phyloP scores from a whole-genome alignment of 2,113 vertebrate genomes.

The Diadophis punctatus region DNA sequence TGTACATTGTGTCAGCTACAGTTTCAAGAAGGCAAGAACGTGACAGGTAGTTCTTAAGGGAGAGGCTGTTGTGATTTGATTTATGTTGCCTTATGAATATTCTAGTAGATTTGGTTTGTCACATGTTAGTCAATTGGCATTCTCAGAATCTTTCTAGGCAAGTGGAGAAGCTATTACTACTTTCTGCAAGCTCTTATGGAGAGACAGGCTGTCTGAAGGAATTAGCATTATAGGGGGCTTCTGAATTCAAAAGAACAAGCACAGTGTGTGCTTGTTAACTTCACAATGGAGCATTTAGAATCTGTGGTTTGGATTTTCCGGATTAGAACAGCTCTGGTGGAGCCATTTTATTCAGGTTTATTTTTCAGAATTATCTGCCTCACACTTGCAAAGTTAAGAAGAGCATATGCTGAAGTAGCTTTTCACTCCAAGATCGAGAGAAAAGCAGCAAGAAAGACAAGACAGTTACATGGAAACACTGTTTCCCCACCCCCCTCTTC shows the following conservation, averaged over 20 bases:
- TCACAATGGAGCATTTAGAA: conserved; percentile 16
- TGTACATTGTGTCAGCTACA: not conserved
- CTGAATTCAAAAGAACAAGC: conserved; percentile 20
- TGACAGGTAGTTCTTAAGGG: conserved; percentile 2
- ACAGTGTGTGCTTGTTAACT: not conserved
- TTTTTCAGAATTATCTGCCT: not conserved
- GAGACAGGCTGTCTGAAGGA: conserved; percentile 37
- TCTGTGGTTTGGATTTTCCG: conserved; percentile 3
- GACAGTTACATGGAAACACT: not conserved
- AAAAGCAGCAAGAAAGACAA: not conserved
- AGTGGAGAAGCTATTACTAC: not conserved
- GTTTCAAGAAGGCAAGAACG: not conserved
- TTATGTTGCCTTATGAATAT: not conserved
- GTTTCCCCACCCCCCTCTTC: not conserved
- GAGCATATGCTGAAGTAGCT: not conserved
- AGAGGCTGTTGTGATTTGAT: not conserved
- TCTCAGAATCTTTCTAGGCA: conserved; percentile 34
- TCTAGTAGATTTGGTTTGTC: conserved; percentile 21
- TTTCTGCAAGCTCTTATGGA: conserved; percentile 22
- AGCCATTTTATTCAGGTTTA: not conserved
- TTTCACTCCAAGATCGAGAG: not conserved
- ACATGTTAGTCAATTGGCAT: not conserved
- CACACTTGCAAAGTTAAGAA: not conserved
- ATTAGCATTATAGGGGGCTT: conserved; percentile 31
- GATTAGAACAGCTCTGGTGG: not conserved